Base-by-base conservation (phyloP, 2,113 vertebrate species). In the Recurvirostra avosetta region DNA sequence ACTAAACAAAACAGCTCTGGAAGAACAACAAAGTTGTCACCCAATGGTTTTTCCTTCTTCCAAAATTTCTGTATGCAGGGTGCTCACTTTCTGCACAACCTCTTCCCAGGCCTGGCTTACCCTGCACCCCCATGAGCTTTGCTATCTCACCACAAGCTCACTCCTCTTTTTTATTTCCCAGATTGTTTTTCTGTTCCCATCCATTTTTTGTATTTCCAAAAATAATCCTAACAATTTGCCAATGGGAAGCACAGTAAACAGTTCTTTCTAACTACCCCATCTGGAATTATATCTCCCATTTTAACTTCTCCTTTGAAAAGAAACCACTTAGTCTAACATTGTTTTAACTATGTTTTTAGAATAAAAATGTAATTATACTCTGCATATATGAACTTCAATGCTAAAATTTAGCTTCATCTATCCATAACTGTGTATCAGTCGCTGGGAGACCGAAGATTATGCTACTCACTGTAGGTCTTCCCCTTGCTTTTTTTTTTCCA, bases 251-350 rank as follows among this genome's bases (percentile, higher is more conserved):
- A 56, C 27, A 86, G 38, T 26, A 61, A 94, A 81, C 7, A 6
- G 40, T 20, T 94, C 81, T 85, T 96, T 94, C 53, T 90, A 93
- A 94, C 58, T 84, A 58, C 68, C 80, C 32, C 32, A 53, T 75
- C 49, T 79, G 41, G 91, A 96, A 94, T 95, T 95, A 81, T 20
- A 75, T 79, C 84, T 87, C 70, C 41, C 27, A 43, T 79, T 95
- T 96, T 91, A 95, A 92, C 70, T 94, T 88, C 3, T 71, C 30
- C 29, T 94, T 92, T 91, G 86, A 90, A 85, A 93, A 82, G 30
- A 94, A 95, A 94, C 53, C 62, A 79, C 77, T 80, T 81, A 87
- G 70, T 53, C 49, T 58, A 72, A 79, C 83, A 66, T 68, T 75
- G 27, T 49, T 94, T 91, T 45, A 89, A 72, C 2, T 8, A 49